Base-by-base conservation (phyloP, 2,888 invertebrate genomes). In the Branchellion lobata region DNA sequence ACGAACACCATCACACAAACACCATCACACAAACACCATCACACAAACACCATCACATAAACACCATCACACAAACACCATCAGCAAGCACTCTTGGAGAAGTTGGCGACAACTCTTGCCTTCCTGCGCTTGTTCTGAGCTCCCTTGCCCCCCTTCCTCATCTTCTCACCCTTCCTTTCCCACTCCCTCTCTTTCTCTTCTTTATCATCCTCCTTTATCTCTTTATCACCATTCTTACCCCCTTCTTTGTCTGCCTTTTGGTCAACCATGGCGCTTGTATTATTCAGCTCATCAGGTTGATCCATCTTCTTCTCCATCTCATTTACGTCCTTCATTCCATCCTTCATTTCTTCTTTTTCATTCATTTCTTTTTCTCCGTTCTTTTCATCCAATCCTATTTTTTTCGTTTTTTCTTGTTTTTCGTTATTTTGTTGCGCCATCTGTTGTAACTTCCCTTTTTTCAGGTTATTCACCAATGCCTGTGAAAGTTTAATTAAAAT, bases 221-320 rank as follows among this genome's bases (percentile, higher is more conserved):
- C 24, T 2, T 69, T 2, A 29, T 69, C 69, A 69, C 29, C 31
- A 69, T 31, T 31, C 21, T 31, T 1, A 29, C 34, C 31, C 24
- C 34, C 69, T 3, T 3, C 31, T 31, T 24, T 1, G 5, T 29
- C 33, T 29, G 31, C 69, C 27, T 69, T 31, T 1, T 69, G 21
- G 14, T 29, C 69, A 1, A 33, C 69, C 18, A 33, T 18, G n/a
- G 21, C 31, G 11, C n/a, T 33, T 0, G 8, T 40, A 40, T 69
- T 31, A 1, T 29, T 31, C 1, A 61, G 29, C 29, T 61, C 61
- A 1, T 61, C 61, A 0, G 29, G 3, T 27, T 21, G 27, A 3
- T 61, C 34, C 69, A 2, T 69, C 69, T 33, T 69, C 69, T 31
- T 69, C 69, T 8, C 33, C 31, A 34, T 34, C 0, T 69, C 69